phyloP scores from a whole-genome alignment of 1,140 invertebrate genomes.

The Hylyphantes graminicola region DNA sequence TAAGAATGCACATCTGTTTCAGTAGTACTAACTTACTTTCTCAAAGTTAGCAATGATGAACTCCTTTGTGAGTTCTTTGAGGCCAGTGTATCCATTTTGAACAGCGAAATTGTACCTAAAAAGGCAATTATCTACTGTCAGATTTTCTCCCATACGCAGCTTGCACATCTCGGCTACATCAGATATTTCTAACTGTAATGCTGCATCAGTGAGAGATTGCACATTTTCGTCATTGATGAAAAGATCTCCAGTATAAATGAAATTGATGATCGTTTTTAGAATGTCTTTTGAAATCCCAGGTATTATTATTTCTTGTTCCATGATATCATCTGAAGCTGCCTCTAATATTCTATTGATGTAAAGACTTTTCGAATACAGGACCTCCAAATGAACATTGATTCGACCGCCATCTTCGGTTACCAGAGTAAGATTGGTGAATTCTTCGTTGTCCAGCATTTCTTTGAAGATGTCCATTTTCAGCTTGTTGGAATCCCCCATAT shows the following conservation, averaged over 20 bases:
- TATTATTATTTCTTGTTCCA: conserved; percentile 65
- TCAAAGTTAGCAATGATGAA: conserved; percentile 43
- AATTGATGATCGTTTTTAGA: conserved; percentile 74
- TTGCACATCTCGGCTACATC: conserved; percentile 72
- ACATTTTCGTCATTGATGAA: conserved; percentile 73
- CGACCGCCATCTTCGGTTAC: conserved; percentile 73
- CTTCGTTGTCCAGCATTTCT: conserved; percentile 22
- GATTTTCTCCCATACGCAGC: conserved; percentile 70
- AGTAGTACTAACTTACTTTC: conserved; percentile 1
- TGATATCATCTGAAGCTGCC: conserved; percentile 67
- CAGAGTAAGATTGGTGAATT: conserved; percentile 40
- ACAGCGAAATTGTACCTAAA: conserved; percentile 79
- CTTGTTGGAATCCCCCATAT: neutral
- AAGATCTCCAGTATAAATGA: conserved; percentile 76
- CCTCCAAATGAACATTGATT: conserved; percentile 75
- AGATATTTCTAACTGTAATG: conserved; percentile 75
- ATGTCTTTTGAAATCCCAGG: conserved; percentile 66
- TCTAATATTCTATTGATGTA: conserved; percentile 79
- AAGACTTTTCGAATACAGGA: conserved; percentile 76
- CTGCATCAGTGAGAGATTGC: conserved; percentile 72
- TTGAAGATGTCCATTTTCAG: neutral
- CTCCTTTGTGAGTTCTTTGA: conserved; percentile 62
- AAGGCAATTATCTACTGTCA: conserved; percentile 75
- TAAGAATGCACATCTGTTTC: too few species aligned
- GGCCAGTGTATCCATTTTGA: conserved; percentile 74